Conservation (phyloP, 2,888 invertebrate genomes). For the Drosophila melanosoma region DNA sequence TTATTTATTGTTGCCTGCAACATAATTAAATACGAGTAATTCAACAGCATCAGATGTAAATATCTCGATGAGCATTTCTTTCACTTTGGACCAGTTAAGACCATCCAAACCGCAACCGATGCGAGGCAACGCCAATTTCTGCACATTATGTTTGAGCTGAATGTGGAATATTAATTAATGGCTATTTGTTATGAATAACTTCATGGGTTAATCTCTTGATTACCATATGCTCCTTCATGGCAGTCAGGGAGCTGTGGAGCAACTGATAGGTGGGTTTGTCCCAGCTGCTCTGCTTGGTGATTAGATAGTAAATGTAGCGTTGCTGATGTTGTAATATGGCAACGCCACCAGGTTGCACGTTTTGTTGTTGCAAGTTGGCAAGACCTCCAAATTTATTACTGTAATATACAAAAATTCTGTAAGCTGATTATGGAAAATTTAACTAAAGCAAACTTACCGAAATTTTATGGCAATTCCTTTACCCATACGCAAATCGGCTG, state of each 20-base stretch:
- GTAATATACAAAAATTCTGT: neutral
- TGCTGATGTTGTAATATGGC: slow-evolving; percentile 84
- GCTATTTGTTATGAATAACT: neutral
- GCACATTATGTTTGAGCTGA: slow-evolving; percentile 85
- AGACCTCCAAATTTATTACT: slow-evolving; percentile 82
- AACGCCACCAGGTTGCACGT: slow-evolving; percentile 84
- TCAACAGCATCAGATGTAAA: slow-evolving; percentile 85
- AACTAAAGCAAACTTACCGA: slow-evolving; percentile 55
- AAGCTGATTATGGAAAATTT: neutral
- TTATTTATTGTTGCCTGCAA: slow-evolving; percentile 26
- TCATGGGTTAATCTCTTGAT: slow-evolving; percentile 6
- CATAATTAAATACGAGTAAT: slow-evolving; percentile 86
- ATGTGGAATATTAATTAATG: neutral
- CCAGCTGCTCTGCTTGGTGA: slow-evolving; percentile 86
- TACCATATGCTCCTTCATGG: slow-evolving; percentile 84
- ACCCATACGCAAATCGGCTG: slow-evolving; percentile 86
- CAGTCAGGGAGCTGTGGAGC: slow-evolving; percentile 83
- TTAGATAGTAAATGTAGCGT: slow-evolving; percentile 87
- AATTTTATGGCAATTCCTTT: slow-evolving; percentile 86
- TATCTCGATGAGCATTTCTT: slow-evolving; percentile 85
- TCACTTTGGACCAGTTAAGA: slow-evolving; percentile 87
- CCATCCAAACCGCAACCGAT: slow-evolving; percentile 89
- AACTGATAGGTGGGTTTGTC: slow-evolving; percentile 86
- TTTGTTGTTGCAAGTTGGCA: slow-evolving; percentile 72
- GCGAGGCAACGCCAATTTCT: slow-evolving; percentile 87